These are phyloP conservation scores for Karalla daura DNA, from an alignment of 2,797 vertebrate species.

Conservation along the genomic window DNA sequence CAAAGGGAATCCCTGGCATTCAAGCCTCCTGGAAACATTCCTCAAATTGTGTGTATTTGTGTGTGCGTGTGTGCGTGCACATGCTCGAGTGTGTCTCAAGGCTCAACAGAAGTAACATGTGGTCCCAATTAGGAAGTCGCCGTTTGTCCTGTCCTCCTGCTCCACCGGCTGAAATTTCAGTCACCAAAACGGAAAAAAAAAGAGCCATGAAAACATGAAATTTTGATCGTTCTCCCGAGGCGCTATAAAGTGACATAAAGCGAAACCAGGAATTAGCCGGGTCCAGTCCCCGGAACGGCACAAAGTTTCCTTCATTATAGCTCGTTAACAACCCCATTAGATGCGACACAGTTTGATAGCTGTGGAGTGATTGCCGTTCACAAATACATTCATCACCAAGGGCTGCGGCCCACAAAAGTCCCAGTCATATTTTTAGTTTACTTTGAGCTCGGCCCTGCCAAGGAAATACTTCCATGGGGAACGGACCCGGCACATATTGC, in stretches of 20 bases:
- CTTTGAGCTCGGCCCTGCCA: conserved; percentile 28
- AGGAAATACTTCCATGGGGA: conserved; percentile 38
- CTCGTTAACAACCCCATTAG: conserved; percentile 9
- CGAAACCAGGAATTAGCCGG: conserved; percentile 20
- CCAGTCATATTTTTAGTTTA: conserved; percentile 40
- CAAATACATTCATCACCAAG: conserved; percentile 20
- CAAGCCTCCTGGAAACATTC: conserved; percentile 71
- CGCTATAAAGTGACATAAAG: conserved; percentile 26
- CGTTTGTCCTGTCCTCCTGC: conserved; percentile 50
- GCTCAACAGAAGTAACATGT: conserved; percentile 61
- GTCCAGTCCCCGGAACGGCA: conserved; percentile 5
- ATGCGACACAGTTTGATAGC: background rate
- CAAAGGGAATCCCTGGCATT: conserved; percentile 80
- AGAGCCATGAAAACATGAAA: conserved; percentile 32
- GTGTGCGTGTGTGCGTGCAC: conserved; percentile 34
- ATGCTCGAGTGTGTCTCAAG: conserved; percentile 48
- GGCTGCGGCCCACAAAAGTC: conserved; percentile 7
- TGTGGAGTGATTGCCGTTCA: background rate
- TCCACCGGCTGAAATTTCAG: conserved; percentile 48
- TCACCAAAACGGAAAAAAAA: too few relatives aligned
- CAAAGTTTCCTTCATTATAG: conserved; percentile 5
- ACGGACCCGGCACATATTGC: conserved; percentile 21
- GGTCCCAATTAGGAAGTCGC: conserved; percentile 61
- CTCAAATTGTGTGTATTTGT: conserved; percentile 61
- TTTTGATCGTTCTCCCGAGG: conserved; percentile 37